Evolutionary conservation across 2,797 vertebrate species (phyloP), one percentile per base, ranked within the genome.

Genomic region (Aphelocoma californica): DNA sequence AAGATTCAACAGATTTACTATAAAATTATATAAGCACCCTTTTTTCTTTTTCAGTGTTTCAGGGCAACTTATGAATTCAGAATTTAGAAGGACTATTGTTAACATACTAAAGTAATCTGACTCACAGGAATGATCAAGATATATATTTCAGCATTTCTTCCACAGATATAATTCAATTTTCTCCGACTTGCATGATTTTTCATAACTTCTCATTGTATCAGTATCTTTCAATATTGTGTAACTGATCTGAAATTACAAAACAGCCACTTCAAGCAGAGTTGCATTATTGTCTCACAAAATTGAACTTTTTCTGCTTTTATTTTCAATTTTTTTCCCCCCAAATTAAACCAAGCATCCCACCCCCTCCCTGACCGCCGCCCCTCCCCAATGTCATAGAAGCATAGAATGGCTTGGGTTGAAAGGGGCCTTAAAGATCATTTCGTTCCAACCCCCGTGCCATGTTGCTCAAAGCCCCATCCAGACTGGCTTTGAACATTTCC

Each of bases 361-460:
- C 9, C 18, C 3, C 12, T 53, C 14, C 14, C 45, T 79, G 25
- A 36, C 36, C 34, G 34, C 36, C 36, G 8, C 36, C 45, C 45
- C 45, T 18, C 10, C 3, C 0, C 7, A 56, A 2, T 19, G 6
- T 62, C 23, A n/a, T 1, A n/a, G 36, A 42, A 36, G 10, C 16
- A 53, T 15, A n/a, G 6, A 73, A 74, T n/a, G 34, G 7, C 17
- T 75, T 77, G 21, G 14, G 8, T 64, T 70, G 17, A 45, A 70
- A 82, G 4, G 4, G 9, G 18, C 14, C 4, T 38, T 50, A 40
- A 62, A 32, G 26, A 44, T 32, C 14, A n/a, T n/a, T 10, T 20
- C 18, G 3, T 50, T 82, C 19, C 44, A 88, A 5, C 1, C 5
- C 2, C 15, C 3, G 15, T 44, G 26, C 11, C 9, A 24, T 36